These are phyloP conservation scores for Halictus rubicundus DNA, from an alignment of 1,140 invertebrate genomes.

Conservation along the genomic window DNA sequence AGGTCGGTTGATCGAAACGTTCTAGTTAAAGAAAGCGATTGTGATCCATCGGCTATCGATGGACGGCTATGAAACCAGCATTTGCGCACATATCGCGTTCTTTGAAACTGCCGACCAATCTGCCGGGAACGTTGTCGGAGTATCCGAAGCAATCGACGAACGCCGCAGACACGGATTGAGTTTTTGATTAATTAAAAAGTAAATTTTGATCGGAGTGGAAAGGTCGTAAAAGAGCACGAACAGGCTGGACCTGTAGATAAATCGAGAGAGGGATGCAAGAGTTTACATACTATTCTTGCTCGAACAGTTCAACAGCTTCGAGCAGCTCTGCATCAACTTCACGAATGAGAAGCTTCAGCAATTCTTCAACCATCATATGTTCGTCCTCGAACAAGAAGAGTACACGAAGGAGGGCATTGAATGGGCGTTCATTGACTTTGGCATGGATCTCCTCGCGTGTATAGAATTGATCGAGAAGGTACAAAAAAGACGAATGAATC, in stretches of 20 bases:
- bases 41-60: too few relatives aligned
- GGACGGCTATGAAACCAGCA: too few relatives aligned
- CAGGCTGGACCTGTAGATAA: slow-evolving; percentile 1
- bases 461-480: slow-evolving; percentile 99
- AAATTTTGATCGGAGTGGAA: not conserved
- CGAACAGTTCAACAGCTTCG: slow-evolving; percentile 96
- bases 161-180: too few relatives aligned
- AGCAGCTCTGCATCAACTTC: slow-evolving; percentile 99
- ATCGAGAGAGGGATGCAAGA: not conserved
- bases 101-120: too few relatives aligned
- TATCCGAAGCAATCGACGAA: too few relatives aligned
- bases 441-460: slow-evolving; percentile 97
- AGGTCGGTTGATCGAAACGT: not conserved
- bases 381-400: slow-evolving; percentile 98
- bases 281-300: slow-evolving; percentile 70
- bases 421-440: slow-evolving; percentile 98
- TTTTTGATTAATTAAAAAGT: too few relatives aligned
- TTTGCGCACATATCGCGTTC: too few relatives aligned
- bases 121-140: too few relatives aligned
- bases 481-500: slow-evolving; percentile 69
- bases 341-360: slow-evolving; percentile 98
- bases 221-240: slow-evolving; percentile 7
- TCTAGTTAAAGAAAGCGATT: too few relatives aligned
- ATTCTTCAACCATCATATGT: slow-evolving; percentile 99
- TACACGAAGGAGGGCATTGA: slow-evolving; percentile 97